Evolutionary conservation across 2,888 invertebrate species (phyloP).

Genomic region (Poecilus cupreus): DNA sequence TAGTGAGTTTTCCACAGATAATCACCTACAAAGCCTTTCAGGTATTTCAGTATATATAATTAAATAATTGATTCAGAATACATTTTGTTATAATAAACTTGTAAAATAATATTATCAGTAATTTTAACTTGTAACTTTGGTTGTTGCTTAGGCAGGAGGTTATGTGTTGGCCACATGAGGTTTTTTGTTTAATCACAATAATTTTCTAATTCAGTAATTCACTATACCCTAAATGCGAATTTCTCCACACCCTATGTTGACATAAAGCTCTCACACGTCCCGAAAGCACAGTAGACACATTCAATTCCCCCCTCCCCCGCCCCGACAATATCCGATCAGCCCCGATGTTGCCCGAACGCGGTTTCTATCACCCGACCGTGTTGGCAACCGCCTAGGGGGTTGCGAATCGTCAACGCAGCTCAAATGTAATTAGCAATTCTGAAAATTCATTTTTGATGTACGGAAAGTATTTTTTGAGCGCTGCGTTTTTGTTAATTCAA

Average conservation of each 20-base stretch:
- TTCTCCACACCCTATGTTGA: background rate
- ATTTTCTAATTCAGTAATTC: background rate
- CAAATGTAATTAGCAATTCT: constrained; percentile 40
- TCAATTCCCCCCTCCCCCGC: constrained; percentile 15
- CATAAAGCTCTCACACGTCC: background rate
- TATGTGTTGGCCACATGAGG: too few relatives aligned
- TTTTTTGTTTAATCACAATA: background rate
- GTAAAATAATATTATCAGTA: too few relatives aligned
- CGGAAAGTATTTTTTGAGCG: constrained; percentile 23
- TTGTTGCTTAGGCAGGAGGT: too few relatives aligned
- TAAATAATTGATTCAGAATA: too few relatives aligned
- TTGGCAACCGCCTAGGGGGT: background rate
- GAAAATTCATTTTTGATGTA: constrained; percentile 44
- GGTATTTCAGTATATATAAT: too few relatives aligned
- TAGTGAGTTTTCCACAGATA: too few relatives aligned
- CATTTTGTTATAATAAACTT: too few relatives aligned
- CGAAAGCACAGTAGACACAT: constrained; percentile 9
- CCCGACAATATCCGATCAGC: background rate
- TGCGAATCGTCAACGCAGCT: constrained; percentile 27
- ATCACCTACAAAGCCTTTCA: too few relatives aligned
- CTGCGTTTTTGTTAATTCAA: background rate
- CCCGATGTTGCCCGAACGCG: background rate
- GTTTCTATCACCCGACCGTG: background rate
- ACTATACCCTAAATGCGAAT: background rate
- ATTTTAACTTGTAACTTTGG: too few relatives aligned